A percentile compares a stretch with the other conserved stretches of the same genome.
Evolutionary conservation across 2,888 invertebrate genomes (phyloP).

Genomic region (Hirtodrosophila alboralis): DNA sequence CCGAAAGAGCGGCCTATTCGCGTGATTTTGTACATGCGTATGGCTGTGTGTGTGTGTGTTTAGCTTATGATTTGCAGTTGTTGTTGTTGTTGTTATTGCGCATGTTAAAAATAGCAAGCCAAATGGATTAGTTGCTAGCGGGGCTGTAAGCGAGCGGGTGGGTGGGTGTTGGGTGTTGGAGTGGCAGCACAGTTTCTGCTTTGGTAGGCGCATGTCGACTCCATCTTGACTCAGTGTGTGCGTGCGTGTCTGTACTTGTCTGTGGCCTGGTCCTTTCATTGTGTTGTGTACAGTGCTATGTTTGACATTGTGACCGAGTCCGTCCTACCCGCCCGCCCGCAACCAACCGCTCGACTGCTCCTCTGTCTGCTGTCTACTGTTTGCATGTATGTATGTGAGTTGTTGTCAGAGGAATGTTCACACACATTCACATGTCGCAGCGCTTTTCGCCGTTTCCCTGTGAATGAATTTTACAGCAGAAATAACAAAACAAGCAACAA

Average conservation of each 20-base stretch:
- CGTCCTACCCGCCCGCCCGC: not conserved
- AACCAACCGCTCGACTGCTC: constrained; percentile 19
- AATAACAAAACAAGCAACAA: not conserved
- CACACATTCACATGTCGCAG: constrained; percentile 4
- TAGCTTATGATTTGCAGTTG: constrained; percentile 59
- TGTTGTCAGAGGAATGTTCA: not conserved
- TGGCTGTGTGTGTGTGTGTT: constrained; percentile 30
- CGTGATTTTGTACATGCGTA: constrained; percentile 23
- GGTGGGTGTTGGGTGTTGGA: not conserved
- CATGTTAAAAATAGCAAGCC: constrained; percentile 74
- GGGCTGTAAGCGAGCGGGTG: constrained; percentile 21
- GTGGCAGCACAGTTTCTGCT: constrained; percentile 4
- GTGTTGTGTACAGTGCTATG: constrained; percentile 48
- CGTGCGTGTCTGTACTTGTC: constrained; percentile 28
- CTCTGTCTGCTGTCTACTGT: not conserved
- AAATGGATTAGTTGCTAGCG: constrained; percentile 67
- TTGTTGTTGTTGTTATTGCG: constrained; percentile 46
- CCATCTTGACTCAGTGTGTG: constrained; percentile 20
- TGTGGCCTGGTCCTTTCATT: constrained; percentile 24
- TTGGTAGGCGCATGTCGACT: constrained; percentile 64
- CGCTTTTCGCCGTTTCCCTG: constrained; percentile 20
- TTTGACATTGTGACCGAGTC: constrained; percentile 71
- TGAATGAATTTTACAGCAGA: constrained; percentile 46
- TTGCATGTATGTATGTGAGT: constrained; percentile 7
- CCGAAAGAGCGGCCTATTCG: constrained; percentile 54